Evolutionary conservation across 35 echinoderm and acorn worm genomes (phyloP).

Genomic region (Heliocidaris tuberculata): DNA sequence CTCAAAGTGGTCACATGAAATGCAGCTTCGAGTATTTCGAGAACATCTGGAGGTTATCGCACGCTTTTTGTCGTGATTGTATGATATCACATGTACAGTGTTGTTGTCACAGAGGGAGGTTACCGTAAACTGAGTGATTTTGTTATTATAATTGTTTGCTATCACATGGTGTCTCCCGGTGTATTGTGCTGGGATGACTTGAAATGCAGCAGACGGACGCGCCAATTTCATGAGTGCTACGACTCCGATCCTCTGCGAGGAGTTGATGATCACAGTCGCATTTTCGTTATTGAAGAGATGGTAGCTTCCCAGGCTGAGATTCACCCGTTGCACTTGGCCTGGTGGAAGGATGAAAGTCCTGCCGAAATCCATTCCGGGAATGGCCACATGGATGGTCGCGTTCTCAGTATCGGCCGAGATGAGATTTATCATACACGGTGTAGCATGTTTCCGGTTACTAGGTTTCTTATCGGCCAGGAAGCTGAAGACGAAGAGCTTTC

Average conservation of each 20-base stretch:
- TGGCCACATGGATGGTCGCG: not conserved
- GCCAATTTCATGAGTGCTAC: not conserved
- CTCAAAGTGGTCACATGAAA: not conserved
- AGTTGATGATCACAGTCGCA: not conserved
- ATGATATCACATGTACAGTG: not conserved
- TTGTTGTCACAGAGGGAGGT: not conserved
- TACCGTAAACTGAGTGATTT: constrained; percentile 3
- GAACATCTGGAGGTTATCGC: no score
- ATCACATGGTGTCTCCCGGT: not conserved
- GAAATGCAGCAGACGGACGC: constrained; percentile 20
- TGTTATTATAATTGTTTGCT: not conserved
- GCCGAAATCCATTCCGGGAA: not conserved
- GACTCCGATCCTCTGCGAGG: not conserved
- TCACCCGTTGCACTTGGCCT: not conserved
- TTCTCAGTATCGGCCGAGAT: not conserved
- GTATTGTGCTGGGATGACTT: not conserved
- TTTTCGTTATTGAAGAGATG: not conserved
- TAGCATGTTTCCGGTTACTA: no score
- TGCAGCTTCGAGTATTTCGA: not conserved
- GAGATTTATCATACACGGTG: not conserved
- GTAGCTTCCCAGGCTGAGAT: not conserved
- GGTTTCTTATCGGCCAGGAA: not conserved
- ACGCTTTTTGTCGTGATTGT: no score
- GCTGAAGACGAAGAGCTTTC: constrained; percentile 11
- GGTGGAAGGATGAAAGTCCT: not conserved